These are phyloP conservation scores for Brevimyrus niger DNA, from an alignment of 2,113 vertebrate species.

Conservation along the genomic window DNA sequence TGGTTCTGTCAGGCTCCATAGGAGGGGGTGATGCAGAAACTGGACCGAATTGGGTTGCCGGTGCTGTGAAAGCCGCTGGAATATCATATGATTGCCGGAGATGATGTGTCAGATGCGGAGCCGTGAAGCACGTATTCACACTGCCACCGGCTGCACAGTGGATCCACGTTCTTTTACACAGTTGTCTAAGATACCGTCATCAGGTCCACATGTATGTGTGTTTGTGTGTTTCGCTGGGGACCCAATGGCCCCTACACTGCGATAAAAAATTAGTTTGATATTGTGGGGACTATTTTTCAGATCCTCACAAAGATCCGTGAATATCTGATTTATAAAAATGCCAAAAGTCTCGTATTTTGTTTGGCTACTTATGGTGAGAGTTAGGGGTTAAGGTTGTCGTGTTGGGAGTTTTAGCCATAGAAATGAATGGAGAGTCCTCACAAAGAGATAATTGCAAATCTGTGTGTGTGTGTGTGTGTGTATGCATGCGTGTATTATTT, in stretches of 20 bases:
- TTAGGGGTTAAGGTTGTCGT: too few species aligned
- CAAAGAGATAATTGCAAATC: too few species aligned
- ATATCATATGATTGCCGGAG: background rate
- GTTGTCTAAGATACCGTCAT: background rate
- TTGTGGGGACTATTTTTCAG: too few species aligned
- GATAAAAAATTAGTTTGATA: too few species aligned
- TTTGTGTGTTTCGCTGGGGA: background rate
- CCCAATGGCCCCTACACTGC: too few species aligned
- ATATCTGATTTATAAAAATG: too few species aligned
- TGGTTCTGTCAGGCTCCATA: slow-evolving; percentile 11
- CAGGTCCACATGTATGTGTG: background rate
- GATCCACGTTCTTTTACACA: background rate
- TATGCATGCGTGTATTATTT: background rate
- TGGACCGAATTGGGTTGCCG: background rate
- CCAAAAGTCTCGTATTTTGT: too few species aligned
- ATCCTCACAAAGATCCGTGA: too few species aligned
- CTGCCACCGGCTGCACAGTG: background rate
- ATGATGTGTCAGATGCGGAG: background rate
- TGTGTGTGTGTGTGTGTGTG: too few species aligned
- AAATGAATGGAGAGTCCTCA: too few species aligned
- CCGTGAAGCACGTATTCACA: background rate
- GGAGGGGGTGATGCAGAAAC: background rate
- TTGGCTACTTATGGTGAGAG: too few species aligned
- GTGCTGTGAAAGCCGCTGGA: background rate
- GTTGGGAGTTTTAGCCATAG: too few species aligned